Percentiles rank a stretch among this genome's conserved stretches.
These are phyloP conservation scores for Apamea sordens DNA, from an alignment of 2,888 invertebrate species.

Conservation along the genomic window DNA sequence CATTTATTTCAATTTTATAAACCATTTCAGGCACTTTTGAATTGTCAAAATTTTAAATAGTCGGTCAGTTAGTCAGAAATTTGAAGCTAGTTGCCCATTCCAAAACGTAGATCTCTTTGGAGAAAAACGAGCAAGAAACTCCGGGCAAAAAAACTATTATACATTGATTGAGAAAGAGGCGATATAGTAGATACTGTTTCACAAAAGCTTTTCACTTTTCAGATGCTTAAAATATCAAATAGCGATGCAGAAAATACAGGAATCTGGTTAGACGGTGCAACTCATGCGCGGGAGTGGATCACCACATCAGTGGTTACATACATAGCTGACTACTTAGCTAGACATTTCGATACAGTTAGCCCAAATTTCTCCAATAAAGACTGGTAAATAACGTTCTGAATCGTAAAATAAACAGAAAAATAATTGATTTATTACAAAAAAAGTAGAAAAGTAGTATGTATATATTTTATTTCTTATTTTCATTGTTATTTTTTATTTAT, in stretches of 20 bases:
- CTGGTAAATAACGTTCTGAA: slow-evolving; percentile 89
- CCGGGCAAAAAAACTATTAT: too few species aligned
- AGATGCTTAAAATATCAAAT: slow-evolving; percentile 92
- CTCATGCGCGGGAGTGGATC: slow-evolving; percentile 98
- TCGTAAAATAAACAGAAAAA: not conserved
- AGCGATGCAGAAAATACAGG: slow-evolving; percentile 92
- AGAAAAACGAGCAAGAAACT: too few species aligned
- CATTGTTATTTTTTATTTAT: too few species aligned
- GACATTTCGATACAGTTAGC: slow-evolving; percentile 92
- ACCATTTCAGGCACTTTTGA: too few species aligned
- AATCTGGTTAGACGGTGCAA: slow-evolving; percentile 95
- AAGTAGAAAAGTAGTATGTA: not conserved
- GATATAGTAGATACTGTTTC: not conserved
- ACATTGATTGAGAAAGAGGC: not conserved
- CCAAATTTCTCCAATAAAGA: slow-evolving; percentile 94
- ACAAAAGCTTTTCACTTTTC: slow-evolving; percentile 37
- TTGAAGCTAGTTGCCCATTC: too few species aligned
- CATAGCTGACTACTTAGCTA: slow-evolving; percentile 93
- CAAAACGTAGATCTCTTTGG: too few species aligned
- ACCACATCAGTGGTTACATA: slow-evolving; percentile 94
- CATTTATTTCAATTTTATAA: too few species aligned
- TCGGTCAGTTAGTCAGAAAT: too few species aligned
- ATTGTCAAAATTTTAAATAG: too few species aligned
- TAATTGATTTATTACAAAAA: not conserved
- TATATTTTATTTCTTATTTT: too few species aligned